Percentiles rank a stretch among this genome's conserved stretches.
Evolutionary conservation across 2,113 vertebrate genomes (phyloP).

Genomic region (Hippocampus abdominalis): DNA sequence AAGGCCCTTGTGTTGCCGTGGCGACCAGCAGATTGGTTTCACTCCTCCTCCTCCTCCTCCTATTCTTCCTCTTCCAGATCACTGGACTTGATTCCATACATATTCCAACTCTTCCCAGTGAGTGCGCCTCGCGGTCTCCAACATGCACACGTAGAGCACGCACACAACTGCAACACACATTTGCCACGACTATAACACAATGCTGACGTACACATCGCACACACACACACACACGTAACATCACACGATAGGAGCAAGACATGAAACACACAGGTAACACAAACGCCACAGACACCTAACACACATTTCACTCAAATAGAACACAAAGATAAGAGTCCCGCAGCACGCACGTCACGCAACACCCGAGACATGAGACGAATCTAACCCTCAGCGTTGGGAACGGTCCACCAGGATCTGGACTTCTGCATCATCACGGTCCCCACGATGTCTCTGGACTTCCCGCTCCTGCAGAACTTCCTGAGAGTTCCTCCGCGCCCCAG

Average conservation of each 20-base stretch:
- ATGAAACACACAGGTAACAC: too few species aligned
- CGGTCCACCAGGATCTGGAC: conserved; percentile 77
- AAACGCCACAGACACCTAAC: not conserved
- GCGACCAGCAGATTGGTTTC: conserved; percentile 27
- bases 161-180: too few species aligned
- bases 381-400: too few species aligned
- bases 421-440: conserved; percentile 81
- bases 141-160: not conserved
- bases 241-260: too few species aligned
- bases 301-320: too few species aligned
- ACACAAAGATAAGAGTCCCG: too few species aligned
- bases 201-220: too few species aligned
- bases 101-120: conserved; percentile 85
- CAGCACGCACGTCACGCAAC: too few species aligned
- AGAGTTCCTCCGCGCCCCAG: conserved; percentile 61
- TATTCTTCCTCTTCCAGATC: conserved; percentile 71
- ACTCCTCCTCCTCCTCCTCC: conserved; percentile 15
- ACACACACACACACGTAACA: too few species aligned
- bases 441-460: conserved; percentile 70
- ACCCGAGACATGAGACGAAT: too few species aligned
- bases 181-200: too few species aligned
- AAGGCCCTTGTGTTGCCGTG: conserved; percentile 27
- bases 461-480: conserved; percentile 79
- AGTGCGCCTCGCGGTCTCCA: conserved; percentile 54
- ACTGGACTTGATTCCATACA: conserved; percentile 80